These are phyloP conservation scores for Pteropus alecto DNA, from an alignment of 2,113 vertebrate species.

Conservation along the genomic window DNA sequence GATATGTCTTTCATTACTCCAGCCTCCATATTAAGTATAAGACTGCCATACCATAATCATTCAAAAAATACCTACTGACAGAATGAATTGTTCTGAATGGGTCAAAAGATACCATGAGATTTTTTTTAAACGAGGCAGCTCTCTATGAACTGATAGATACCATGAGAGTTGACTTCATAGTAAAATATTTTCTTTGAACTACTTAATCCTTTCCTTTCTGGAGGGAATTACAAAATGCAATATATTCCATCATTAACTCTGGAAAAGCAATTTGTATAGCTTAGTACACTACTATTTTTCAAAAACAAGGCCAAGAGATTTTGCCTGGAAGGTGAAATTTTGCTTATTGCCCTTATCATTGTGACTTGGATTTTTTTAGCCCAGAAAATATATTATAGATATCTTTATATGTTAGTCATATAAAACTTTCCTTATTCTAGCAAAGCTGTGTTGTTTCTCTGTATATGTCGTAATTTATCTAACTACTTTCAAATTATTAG, in stretches of 20 bases:
- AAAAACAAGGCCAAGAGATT: neutral
- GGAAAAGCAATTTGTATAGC: neutral
- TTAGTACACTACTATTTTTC: neutral
- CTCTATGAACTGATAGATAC: neutral
- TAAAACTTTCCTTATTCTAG: neutral
- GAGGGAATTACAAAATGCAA: neutral
- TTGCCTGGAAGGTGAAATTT: neutral
- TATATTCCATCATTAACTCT: neutral
- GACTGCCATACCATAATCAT: neutral
- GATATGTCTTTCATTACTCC: neutral
- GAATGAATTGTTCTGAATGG: neutral
- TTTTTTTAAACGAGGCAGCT: neutral
- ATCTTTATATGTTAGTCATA: neutral
- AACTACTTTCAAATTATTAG: neutral
- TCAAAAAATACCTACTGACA: neutral
- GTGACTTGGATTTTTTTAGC: neutral
- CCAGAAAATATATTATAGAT: neutral
- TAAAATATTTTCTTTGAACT: neutral
- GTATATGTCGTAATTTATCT: neutral
- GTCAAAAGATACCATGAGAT: neutral
- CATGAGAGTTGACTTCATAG: neutral
- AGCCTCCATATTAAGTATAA: neutral
- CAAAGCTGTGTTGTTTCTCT: neutral
- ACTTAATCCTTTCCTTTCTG: neutral
- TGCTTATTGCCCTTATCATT: neutral